These are phyloP conservation scores for Eueides isabella DNA, from an alignment of 1,140 invertebrate genomes.

Conservation along the genomic window DNA sequence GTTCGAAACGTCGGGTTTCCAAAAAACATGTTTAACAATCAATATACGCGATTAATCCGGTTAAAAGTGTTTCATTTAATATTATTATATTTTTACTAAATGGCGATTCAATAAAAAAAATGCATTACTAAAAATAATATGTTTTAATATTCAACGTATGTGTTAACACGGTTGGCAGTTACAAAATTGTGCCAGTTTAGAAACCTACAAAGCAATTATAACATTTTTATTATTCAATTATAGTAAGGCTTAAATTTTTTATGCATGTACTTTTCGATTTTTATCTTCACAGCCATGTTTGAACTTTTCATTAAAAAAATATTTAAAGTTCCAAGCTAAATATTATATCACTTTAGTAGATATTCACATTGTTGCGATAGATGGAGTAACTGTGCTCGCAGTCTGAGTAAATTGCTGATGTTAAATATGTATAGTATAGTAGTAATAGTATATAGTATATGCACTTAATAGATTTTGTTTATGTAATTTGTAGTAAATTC, in stretches of 20 bases:
- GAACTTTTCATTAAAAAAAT: too few species aligned
- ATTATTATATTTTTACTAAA: too few species aligned
- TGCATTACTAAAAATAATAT: not conserved
- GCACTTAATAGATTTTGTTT: too few species aligned
- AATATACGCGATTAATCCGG: too few species aligned
- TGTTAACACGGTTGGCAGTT: slow-evolving; percentile 7
- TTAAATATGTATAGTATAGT: too few species aligned
- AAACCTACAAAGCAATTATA: not conserved
- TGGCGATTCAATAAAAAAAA: not conserved
- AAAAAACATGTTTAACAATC: too few species aligned
- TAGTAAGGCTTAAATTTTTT: not conserved
- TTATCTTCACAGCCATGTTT: not conserved
- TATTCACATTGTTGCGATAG: not conserved
- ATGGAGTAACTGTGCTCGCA: not conserved
- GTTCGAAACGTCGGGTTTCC: too few species aligned
- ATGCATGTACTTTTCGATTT: not conserved
- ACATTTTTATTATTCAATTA: not conserved
- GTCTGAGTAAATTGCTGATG: too few species aligned
- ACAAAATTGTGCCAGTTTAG: slow-evolving; percentile 6
- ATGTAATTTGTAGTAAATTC: too few species aligned
- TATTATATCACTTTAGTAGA: not conserved
- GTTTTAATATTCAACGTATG: slow-evolving; percentile 7
- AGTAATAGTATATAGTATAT: too few species aligned
- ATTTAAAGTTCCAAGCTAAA: not conserved
- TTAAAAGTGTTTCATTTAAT: too few species aligned